These are phyloP conservation scores for Aptenodytes patagonicus DNA, from an alignment of 2,113 vertebrate genomes.

Conservation along the genomic window DNA sequence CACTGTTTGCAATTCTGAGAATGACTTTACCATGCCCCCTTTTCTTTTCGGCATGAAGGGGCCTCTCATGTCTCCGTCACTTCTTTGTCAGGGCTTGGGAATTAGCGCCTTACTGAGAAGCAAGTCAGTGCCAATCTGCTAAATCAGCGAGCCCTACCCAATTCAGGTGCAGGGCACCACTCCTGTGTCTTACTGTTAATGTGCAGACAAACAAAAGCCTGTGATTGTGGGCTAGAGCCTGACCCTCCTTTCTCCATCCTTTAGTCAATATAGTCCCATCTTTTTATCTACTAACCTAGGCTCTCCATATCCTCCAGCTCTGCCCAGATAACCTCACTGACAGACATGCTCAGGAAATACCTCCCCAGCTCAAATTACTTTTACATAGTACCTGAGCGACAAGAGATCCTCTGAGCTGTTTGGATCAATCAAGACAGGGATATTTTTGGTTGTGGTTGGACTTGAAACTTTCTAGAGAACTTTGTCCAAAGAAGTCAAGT, in stretches of 20 bases:
- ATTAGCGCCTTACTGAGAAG: not conserved
- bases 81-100: not conserved
- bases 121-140: not conserved
- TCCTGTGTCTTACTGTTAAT: fast-evolving
- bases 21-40: not conserved
- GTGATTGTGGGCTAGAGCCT: not conserved
- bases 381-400: not conserved
- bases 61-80: not conserved
- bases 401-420: not conserved
- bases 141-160: not conserved
- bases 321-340: not conserved
- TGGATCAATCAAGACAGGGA: not conserved
- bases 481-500: not conserved
- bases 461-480: not conserved
- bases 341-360: not conserved
- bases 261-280: not conserved
- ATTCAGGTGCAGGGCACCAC: not conserved
- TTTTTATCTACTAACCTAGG: not conserved
- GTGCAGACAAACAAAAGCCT: not conserved
- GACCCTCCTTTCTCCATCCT: not conserved
- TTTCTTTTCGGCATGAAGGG: not conserved
- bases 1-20: not conserved
- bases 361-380: not conserved
- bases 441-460: not conserved
- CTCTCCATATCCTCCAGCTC: not conserved